phyloP scores from a whole-genome alignment of 2,888 invertebrate species.

The Protophormia terraenovae region DNA sequence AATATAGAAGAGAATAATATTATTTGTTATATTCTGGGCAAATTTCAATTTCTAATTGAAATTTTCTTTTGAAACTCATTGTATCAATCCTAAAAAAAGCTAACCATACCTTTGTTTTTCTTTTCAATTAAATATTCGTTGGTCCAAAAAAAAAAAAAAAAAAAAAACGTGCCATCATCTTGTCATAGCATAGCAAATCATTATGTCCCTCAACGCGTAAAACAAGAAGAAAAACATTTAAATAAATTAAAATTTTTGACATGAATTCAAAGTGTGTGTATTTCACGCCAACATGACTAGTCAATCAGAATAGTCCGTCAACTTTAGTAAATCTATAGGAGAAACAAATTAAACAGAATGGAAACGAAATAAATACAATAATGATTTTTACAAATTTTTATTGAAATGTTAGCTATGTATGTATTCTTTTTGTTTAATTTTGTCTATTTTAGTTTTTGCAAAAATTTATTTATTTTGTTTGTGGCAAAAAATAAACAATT shows the following conservation, averaged over 20 bases:
- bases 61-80: too few relatives aligned
- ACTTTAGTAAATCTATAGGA: not conserved
- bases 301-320: not conserved
- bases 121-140: too few relatives aligned
- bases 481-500: slow-evolving; percentile 5
- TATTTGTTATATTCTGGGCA: too few relatives aligned
- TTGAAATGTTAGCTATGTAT: not conserved
- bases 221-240: too few relatives aligned
- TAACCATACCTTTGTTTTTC: too few relatives aligned
- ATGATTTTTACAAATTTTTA: not conserved
- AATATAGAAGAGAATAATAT: too few relatives aligned
- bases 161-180: not conserved
- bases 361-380: not conserved
- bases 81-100: too few relatives aligned
- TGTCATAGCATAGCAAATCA: not conserved
- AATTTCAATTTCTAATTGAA: too few relatives aligned
- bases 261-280: not conserved
- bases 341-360: not conserved
- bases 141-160: too few relatives aligned
- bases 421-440: not conserved
- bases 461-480: slow-evolving; percentile 8
- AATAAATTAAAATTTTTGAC: not conserved
- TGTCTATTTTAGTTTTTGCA: not conserved
- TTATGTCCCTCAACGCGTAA: not conserved
- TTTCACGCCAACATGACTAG: slow-evolving; percentile 6